A percentile compares a stretch with the other conserved stretches of the same genome.
Conservation (phyloP, 2,797 vertebrate species). For the Cetoscarus ocellatus region DNA sequence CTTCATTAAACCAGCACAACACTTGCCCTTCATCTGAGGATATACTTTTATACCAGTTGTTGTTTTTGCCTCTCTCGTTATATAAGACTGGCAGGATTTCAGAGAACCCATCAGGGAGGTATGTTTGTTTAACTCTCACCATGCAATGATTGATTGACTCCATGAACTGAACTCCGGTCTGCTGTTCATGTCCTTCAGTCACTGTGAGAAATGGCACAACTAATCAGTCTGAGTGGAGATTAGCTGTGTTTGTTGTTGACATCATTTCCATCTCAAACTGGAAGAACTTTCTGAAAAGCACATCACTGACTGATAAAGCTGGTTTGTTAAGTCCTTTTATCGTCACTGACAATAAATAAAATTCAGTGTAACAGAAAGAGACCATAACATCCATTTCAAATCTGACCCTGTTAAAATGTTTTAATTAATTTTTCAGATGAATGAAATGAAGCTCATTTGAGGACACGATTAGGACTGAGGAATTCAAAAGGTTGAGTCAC, state of each 20-base stretch:
- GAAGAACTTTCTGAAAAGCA: slow-evolving; percentile 3
- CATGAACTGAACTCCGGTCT: not conserved
- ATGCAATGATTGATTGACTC: not conserved
- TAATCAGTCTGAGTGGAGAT: not conserved
- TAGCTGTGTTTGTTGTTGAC: not conserved
- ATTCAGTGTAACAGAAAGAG: not conserved
- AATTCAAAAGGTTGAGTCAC: too few relatives aligned
- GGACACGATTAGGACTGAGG: too few relatives aligned
- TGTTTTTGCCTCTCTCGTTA: not conserved
- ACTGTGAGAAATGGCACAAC: not conserved
- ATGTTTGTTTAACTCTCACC: not conserved
- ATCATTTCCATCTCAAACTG: not conserved
- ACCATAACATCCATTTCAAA: not conserved
- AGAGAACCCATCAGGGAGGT: not conserved
- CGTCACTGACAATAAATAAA: not conserved
- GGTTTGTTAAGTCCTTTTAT: not conserved
- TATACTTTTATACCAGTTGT: not conserved
- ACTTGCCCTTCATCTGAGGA: slow-evolving; percentile 13
- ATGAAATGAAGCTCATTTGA: not conserved
- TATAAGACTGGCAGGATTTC: not conserved
- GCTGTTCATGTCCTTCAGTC: not conserved
- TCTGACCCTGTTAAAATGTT: not conserved
- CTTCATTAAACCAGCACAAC: not conserved
- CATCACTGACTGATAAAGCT: not conserved
- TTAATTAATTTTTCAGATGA: not conserved